Base-by-base conservation (phyloP, 2,888 invertebrate genomes). In the Laspeyria flexula region DNA sequence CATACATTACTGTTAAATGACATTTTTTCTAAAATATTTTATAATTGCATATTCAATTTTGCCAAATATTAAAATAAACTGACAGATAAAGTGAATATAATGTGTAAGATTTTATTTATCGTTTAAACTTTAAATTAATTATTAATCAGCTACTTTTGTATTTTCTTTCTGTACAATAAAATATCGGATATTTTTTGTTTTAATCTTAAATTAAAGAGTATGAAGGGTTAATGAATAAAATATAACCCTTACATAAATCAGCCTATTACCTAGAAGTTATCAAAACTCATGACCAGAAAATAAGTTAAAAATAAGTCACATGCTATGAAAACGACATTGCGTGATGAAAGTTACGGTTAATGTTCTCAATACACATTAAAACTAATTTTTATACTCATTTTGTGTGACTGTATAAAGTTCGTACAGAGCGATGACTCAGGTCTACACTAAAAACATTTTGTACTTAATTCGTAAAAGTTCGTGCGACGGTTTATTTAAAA, bases 341-440 rank as follows among this genome's bases (percentile, higher is more conserved):
- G 69, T 79, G 80, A 70, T 75, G 65, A 70, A 58, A 55, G 58
- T 59, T 61, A 66, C 70, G 71, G 75, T 71, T 83, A 80, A 83
- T 78, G 81, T 71, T 65, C 65, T 59, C 68, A 72, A 69, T 78
- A 76, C 74, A 72, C 75, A 82, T 79, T 77, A 75, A 77, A 80
- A 71, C 69, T 71, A 75, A 76, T 76, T 75, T 77, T 79, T 75
- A 76, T 79, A 75, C 73, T 64, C 65, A 71, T 72, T 78, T 75
- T 67, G 67, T 73, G 66, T 65, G 68, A 72, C 71, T 75, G 70
- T 64, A 53, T 59, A 50, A 75, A 69, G 61, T 74, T 71, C 51
- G 46, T 47, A 47, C 40, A 45, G 41, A 47, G 55, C 53, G 43
- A 61, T 55, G 57, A 57, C 65, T 59, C 49, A 49, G 48, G 35